Evolutionary conservation across 2,888 invertebrate genomes (phyloP).

Genomic region (Limenitis camilla): DNA sequence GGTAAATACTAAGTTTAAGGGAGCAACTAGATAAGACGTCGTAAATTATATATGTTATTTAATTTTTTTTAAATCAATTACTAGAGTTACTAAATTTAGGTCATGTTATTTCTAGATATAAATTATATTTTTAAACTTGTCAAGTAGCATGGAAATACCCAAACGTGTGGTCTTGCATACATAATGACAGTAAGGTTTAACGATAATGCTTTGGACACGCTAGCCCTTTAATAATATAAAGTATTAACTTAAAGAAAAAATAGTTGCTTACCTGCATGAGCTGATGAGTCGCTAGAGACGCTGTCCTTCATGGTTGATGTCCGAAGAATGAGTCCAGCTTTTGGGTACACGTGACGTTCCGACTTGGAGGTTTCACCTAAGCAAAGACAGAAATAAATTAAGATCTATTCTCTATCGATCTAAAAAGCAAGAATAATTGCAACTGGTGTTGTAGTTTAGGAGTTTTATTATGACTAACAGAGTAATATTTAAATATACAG

Average conservation of each 20-base stretch:
- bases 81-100: no score
- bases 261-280: conserved; percentile 44
- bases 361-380: conserved; percentile 71
- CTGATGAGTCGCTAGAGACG: conserved; percentile 58
- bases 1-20: no score
- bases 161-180: no score
- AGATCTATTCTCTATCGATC: no score
- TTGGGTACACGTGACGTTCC: conserved; percentile 78
- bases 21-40: no score
- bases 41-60: no score
- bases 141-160: no score
- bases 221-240: neutral
- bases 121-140: no score
- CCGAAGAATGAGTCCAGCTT: conserved; percentile 82
- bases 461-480: neutral
- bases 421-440: neutral
- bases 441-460: neutral
- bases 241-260: neutral
- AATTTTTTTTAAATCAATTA: no score
- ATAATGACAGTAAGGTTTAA: no score
- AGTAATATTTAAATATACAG: no score
- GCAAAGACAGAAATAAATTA: conserved; percentile 4
- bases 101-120: no score
- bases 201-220: neutral
- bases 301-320: conserved; percentile 75